Conservation (phyloP, 2,888 invertebrate species). For the Eupithecia insigniata region DNA sequence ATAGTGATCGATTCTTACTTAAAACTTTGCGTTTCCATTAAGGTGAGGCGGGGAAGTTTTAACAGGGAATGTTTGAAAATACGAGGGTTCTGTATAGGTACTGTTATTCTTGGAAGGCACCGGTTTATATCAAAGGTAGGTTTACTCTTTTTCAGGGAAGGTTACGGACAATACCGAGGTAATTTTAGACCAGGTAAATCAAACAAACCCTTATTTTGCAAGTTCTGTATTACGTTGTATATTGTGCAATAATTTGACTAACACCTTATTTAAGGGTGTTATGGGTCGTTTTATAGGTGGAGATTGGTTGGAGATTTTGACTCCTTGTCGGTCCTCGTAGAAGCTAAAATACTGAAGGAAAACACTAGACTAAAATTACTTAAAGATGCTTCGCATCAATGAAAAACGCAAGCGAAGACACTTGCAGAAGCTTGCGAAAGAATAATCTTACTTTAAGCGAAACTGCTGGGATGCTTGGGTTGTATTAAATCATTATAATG, state of each 20-base stretch:
- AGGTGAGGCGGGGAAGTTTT: slow-evolving; percentile 14
- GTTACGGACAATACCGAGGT: no score
- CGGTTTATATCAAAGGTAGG: background rate
- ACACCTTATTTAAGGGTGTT: no score
- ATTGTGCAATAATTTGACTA: no score
- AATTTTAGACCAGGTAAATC: no score
- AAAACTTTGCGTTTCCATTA: slow-evolving; percentile 6
- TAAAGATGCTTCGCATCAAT: background rate
- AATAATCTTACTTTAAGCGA: background rate
- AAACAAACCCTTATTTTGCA: no score
- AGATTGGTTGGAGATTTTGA: background rate
- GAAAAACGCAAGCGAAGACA: background rate
- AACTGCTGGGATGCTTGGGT: background rate
- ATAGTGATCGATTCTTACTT: slow-evolving; percentile 28
- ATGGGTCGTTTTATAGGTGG: background rate
- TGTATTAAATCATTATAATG: background rate
- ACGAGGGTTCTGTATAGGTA: no score
- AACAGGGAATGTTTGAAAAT: background rate
- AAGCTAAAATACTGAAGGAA: background rate
- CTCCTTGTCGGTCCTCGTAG: background rate
- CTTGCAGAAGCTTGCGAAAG: background rate
- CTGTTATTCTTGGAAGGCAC: background rate
- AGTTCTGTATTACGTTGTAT: no score
- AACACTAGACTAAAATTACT: background rate
- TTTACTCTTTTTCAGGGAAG: background rate